A percentile compares a stretch with the other conserved stretches of the same genome.
phyloP scores from a whole-genome alignment of 1,140 invertebrate genomes.

The Odontomachus brunneus region DNA sequence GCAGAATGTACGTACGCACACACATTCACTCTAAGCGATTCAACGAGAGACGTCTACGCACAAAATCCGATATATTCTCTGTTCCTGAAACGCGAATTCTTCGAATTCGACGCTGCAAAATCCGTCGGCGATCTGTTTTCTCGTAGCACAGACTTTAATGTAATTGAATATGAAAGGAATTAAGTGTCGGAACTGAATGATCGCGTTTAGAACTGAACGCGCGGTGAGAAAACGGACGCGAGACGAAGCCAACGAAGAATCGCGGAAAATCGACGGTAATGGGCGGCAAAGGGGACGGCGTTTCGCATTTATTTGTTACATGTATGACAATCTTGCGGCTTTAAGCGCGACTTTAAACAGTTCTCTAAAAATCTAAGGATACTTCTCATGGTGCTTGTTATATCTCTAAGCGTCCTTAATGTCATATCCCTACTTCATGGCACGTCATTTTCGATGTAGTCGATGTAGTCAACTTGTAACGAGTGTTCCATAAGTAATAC shows the following conservation, averaged over 20 bases:
- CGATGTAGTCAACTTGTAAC: constrained; percentile 3
- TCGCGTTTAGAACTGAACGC: constrained; percentile 26
- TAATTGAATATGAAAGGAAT: neutral
- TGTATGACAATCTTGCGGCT: constrained; percentile 10
- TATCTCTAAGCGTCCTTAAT: neutral
- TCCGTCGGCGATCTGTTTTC: neutral
- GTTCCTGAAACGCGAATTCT: neutral
- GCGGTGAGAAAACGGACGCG: neutral
- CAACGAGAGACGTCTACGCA: neutral
- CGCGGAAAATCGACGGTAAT: neutral
- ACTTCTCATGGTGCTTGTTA: no score
- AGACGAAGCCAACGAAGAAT: neutral
- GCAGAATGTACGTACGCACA: constrained; percentile 3
- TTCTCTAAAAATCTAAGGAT: constrained; percentile 1
- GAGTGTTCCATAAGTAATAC: constrained; percentile 23
- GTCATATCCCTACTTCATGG: constrained; percentile 37
- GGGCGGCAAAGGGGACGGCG: neutral
- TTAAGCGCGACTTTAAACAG: neutral
- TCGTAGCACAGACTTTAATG: constrained; percentile 10
- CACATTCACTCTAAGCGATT: constrained; percentile 27
- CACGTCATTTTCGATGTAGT: constrained; percentile 30
- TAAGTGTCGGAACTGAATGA: neutral
- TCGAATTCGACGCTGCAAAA: neutral
- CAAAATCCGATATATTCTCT: neutral
- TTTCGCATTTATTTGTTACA: neutral